Base-by-base conservation (phyloP, 2,113 vertebrate species). In the Datnioides undecimradiatus region DNA sequence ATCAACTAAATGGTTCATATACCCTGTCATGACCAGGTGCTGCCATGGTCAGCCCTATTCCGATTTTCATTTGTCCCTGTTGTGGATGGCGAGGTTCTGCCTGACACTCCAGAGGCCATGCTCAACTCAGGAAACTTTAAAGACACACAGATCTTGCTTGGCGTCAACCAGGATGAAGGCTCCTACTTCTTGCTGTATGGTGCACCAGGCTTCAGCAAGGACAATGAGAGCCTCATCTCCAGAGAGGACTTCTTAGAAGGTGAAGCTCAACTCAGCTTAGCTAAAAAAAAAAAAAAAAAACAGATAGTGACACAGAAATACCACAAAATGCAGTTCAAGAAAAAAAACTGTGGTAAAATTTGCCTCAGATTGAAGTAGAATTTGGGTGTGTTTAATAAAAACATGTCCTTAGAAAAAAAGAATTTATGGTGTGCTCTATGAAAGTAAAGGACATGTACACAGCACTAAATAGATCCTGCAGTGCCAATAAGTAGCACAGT, bases 41-140 rank as follows among this genome's bases (percentile, higher is more conserved):
- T 94, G 71, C 93, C 93, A 0, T 93, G 91, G 93, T 73, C 87
- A 0, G 73, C 90, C 12, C 87, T 97, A 27, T 98, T 98, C 90
- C 95, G 97, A 8, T 98, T 97, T 80, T 93, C 97, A 2, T 98
- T 98, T 12, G 97, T 98, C 21, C 97, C 97, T 0, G 92, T 98
- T 46, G 90, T 98, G 49, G 97, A 98, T 0, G 97, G 97, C 0
- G 95, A 96, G 40, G 93, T 98, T 68, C 84, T 98, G 13, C 95
- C 94, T 0, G 97, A 98, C 77, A 92, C 92, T 0, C 97, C 97
- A 0, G 97, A 97, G 16, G 95, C 95, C 31, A 94, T 97, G 94
- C 55, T 98, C 25, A 95, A 54, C 25, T 93, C 94, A 0, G 96
- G 95, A 1, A 94, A 96, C 82, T 95, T 95, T 69, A 96, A 96